A percentile compares a stretch with the other conserved stretches of the same genome.
Evolutionary conservation across 2,888 invertebrate genomes (phyloP).

Genomic region (Drosophila anceps): DNA sequence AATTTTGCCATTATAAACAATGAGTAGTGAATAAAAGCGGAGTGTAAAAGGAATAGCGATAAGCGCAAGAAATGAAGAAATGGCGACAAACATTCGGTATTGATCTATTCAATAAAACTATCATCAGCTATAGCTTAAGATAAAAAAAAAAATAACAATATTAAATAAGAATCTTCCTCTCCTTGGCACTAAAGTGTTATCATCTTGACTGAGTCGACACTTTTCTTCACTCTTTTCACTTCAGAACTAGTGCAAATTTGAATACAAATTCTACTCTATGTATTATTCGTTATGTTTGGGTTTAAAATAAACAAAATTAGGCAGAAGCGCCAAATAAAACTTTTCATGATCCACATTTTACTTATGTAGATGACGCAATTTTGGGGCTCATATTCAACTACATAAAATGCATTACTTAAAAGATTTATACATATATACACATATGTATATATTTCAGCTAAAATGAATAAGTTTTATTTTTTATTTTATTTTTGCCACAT

Average conservation of each 20-base stretch:
- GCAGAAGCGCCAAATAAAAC: background rate
- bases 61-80: background rate
- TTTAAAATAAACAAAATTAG: slow-evolving; percentile 1
- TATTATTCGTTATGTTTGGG: background rate
- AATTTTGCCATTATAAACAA: slow-evolving; percentile 2
- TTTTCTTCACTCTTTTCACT: background rate
- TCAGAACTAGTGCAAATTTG: background rate
- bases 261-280: background rate
- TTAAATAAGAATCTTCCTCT: no score
- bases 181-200: background rate
- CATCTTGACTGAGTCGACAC: no score
- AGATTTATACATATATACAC: background rate
- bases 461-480: background rate
- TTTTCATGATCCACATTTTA: background rate
- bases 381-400: background rate
- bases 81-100: background rate
- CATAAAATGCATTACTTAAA: background rate
- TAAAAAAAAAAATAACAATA: no score
- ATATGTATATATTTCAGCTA: background rate
- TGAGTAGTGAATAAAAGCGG: background rate
- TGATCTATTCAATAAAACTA: background rate
- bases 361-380: slow-evolving; percentile 1
- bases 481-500: background rate
- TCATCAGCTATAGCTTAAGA: no score
- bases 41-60: background rate